These are phyloP conservation scores for Podilymbus podiceps DNA, from an alignment of 2,113 vertebrate species.

Conservation along the genomic window DNA sequence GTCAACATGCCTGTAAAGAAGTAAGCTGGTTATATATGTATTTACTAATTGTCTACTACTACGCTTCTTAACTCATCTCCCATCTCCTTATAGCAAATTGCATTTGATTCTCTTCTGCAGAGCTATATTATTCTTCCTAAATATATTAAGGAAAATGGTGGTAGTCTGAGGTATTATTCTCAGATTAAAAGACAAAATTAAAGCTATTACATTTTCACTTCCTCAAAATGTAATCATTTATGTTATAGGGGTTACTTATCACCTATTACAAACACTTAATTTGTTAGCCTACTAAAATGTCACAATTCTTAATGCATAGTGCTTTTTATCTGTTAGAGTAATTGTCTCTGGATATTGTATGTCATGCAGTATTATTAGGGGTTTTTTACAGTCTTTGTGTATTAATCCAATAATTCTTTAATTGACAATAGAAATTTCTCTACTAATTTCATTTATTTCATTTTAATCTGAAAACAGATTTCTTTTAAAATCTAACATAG, in stretches of 20 bases:
- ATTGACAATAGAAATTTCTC: background rate
- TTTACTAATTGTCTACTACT: background rate
- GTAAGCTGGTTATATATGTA: slow-evolving; percentile 23
- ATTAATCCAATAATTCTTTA: background rate
- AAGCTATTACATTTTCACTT: background rate
- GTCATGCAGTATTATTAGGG: background rate
- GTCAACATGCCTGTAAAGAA: slow-evolving; percentile 1
- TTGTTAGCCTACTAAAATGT: background rate
- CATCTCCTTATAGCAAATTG: background rate
- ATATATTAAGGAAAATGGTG: background rate
- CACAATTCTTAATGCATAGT: background rate
- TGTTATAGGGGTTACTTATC: background rate
- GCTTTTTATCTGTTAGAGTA: background rate
- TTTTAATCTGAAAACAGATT: background rate
- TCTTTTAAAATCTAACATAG: background rate
- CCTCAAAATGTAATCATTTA: background rate
- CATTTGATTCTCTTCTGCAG: background rate
- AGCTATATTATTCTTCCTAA: background rate
- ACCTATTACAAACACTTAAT: background rate
- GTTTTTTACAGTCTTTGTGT: background rate
- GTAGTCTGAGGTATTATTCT: background rate
- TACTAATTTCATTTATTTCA: background rate
- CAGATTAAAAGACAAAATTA: background rate
- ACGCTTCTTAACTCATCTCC: background rate
- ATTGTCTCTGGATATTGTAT: background rate